Percentiles rank a stretch among this genome's conserved stretches.
Conservation (phyloP, 2,113 vertebrate genomes). For the Cryptomyrus ogoouensis region DNA sequence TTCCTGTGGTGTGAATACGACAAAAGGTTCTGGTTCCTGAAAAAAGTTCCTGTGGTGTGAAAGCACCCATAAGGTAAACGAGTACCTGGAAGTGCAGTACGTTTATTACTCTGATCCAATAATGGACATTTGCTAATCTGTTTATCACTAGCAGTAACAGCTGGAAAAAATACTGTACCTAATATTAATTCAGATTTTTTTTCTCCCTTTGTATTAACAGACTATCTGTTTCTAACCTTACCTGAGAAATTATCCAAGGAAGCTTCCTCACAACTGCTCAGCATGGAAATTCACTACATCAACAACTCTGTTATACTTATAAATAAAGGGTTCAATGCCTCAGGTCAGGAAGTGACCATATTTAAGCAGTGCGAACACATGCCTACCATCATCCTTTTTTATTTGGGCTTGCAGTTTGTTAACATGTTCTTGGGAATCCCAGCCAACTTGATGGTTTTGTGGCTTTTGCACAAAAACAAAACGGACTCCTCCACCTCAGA, state of each 20-base stretch:
- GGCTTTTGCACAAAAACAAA: constrained; percentile 59
- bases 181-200: background rate
- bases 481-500: constrained; percentile 58
- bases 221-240: background rate
- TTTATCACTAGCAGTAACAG: too few relatives aligned
- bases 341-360: constrained; percentile 24
- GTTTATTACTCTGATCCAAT: too few relatives aligned
- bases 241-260: background rate
- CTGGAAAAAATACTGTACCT: too few relatives aligned
- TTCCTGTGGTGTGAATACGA: too few relatives aligned
- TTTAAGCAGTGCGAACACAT: constrained; percentile 47
- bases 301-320: constrained; percentile 44
- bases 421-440: constrained; percentile 68
- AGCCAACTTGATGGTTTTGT: constrained; percentile 59
- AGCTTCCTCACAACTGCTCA: background rate
- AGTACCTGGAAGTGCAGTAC: too few relatives aligned
- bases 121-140: too few relatives aligned
- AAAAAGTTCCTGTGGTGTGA: too few relatives aligned
- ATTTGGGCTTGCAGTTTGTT: constrained; percentile 57
- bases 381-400: constrained; percentile 52
- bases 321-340: constrained; percentile 39
- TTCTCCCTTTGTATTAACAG: background rate
- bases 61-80: too few relatives aligned
- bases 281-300: constrained; percentile 39
- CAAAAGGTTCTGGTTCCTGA: too few relatives aligned